A percentile compares a stretch with the other conserved stretches of the same genome.
These are phyloP conservation scores for Tauraco hartlaubi DNA, from an alignment of 2,797 vertebrate species.

Conservation along the genomic window DNA sequence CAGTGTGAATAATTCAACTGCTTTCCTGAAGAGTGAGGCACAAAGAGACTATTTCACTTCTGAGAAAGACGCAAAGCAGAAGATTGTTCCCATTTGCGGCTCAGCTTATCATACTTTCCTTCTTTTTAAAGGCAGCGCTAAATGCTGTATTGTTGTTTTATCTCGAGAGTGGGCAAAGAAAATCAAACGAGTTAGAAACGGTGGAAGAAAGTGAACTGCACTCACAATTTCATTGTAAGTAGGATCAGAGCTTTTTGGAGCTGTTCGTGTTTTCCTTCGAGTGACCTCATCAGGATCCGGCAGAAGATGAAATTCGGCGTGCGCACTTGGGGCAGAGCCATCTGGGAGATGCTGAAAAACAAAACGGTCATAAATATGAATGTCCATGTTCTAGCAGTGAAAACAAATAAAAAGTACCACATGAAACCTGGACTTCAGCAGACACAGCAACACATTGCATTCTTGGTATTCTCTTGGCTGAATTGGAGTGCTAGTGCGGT, in stretches of 20 bases:
- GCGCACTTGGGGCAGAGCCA: constrained; percentile 86
- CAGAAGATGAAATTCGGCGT: constrained; percentile 85
- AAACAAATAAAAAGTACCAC: constrained; percentile 58
- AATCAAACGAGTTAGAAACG: not conserved
- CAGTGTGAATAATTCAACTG: not conserved
- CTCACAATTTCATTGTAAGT: constrained; percentile 91
- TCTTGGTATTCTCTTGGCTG: not conserved
- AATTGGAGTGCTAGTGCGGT: not conserved
- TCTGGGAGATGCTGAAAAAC: constrained; percentile 83
- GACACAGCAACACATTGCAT: not conserved
- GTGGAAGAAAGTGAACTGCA: not conserved
- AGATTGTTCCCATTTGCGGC: not conserved
- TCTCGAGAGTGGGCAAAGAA: constrained; percentile 11
- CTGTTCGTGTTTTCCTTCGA: constrained; percentile 88
- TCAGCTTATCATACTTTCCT: not conserved
- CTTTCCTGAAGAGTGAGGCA: not conserved
- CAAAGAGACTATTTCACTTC: not conserved
- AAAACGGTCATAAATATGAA: constrained; percentile 69
- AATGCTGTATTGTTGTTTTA: not conserved
- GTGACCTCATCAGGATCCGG: constrained; percentile 81
- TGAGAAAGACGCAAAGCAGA: not conserved
- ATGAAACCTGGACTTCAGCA: constrained; percentile 30
- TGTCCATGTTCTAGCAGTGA: constrained; percentile 26
- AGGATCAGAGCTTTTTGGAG: constrained; percentile 87
- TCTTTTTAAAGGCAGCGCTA: not conserved